Base-by-base conservation (phyloP, 2,888 invertebrate species). In the Parapristionchus giblindavisi region DNA sequence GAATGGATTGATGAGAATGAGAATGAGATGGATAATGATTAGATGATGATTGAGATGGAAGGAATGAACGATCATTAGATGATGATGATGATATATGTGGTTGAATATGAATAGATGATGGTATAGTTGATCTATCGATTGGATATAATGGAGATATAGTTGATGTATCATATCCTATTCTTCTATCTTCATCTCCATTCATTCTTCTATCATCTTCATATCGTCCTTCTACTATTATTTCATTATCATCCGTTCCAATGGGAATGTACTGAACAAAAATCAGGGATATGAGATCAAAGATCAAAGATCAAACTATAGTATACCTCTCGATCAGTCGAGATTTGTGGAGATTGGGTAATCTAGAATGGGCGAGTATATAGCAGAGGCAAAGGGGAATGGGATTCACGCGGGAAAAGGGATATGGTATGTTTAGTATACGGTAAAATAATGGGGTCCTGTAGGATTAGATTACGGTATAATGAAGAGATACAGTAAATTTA, bases 291-390 rank as follows among this genome's bases (percentile, higher is more conserved):
- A 61, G 8, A 32, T 21, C 24, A 40, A 27, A 61, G 61, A 61
- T 61, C 61, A 61, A 61, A 61, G 36, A 61, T 61, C 61, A 61
- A 17, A 38, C 61, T 61, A 61, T n/a, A 36, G 34, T 40, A 40
- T 61, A 61, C 61, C 61, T 61, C 61, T 61, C 61, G 38, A 40
- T 40, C n/a, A n/a, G n/a, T 21, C 24, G 61, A 40, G 36, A 24
- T 24, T 24, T 14, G 24, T 21, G 14, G 61, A 40, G 38, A 40
- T 14, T 61, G 61, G 40, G 5, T 40, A 40, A 61, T 61, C 61
- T 61, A 40, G n/a, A 61, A 61, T 61, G 24, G 29, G 36, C 36
- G 29, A 38, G 38, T 61, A 24, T 40, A 27, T 38, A n/a, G 61
- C 38, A 21, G 34, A 14, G 38, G 34, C 43, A 43, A 43, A 43